A percentile compares a stretch with the other conserved stretches of the same genome.
These are phyloP conservation scores for Argopecten irradians DNA, from an alignment of 1,140 invertebrate genomes.

Conservation along the genomic window DNA sequence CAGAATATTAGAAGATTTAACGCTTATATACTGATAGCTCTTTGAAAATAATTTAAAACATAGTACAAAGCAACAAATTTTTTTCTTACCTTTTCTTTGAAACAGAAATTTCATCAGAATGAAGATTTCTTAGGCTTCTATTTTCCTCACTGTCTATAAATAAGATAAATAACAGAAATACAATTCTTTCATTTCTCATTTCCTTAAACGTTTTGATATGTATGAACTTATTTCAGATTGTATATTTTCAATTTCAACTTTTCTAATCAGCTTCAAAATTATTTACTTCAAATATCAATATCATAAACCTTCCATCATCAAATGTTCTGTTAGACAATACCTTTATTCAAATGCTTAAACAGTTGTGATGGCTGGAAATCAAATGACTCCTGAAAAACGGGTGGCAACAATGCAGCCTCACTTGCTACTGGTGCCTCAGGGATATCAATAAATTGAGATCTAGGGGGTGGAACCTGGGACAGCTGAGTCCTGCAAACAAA, in stretches of 20 bases:
- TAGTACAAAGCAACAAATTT: no score
- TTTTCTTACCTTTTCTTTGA: not conserved
- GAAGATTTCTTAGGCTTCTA: not conserved
- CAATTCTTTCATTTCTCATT: no score
- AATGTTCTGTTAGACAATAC: not conserved
- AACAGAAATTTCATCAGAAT: not conserved
- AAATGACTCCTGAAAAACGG: not conserved
- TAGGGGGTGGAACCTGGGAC: not conserved
- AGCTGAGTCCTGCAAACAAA: not conserved
- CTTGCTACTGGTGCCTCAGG: not conserved
- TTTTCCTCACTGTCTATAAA: not conserved
- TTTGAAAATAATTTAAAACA: no score
- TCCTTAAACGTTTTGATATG: no score
- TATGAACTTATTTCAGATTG: no score
- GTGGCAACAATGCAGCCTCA: not conserved
- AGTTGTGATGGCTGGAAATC: not conserved
- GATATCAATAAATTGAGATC: not conserved
- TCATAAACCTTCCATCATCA: no score
- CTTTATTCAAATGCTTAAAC: not conserved
- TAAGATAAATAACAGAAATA: not conserved
- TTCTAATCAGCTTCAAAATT: no score
- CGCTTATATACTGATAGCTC: no score
- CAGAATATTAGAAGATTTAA: no score
- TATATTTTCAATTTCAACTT: no score
- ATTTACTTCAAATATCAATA: no score